A percentile compares a stretch with the other conserved stretches of the same genome.
These are phyloP conservation scores for Resseliella maxima DNA, from an alignment of 2,888 invertebrate genomes.

Conservation along the genomic window DNA sequence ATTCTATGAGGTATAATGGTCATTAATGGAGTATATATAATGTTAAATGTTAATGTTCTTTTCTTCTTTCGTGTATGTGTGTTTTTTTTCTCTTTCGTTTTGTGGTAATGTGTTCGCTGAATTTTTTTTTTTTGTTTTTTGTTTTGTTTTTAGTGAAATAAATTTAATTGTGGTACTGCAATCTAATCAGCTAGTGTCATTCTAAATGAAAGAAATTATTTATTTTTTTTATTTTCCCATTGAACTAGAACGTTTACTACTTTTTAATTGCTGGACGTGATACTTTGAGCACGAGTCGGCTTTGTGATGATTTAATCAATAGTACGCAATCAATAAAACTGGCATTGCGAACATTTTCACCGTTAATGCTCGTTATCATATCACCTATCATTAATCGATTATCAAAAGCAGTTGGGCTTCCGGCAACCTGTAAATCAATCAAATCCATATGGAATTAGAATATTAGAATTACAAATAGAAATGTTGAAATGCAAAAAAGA, in stretches of 20 bases:
- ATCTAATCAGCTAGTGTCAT: background rate
- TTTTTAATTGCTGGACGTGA: slow-evolving; percentile 80
- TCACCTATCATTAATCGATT: slow-evolving; percentile 93
- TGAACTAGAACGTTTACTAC: slow-evolving; percentile 26
- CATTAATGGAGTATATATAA: slow-evolving; percentile 18
- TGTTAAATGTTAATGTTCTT: no score
- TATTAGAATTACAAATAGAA: no score
- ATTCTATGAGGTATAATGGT: slow-evolving; percentile 45
- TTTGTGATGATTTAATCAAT: slow-evolving; percentile 86
- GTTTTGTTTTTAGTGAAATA: background rate
- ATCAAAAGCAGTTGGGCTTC: slow-evolving; percentile 88
- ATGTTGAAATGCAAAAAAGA: no score
- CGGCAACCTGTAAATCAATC: slow-evolving; percentile 75
- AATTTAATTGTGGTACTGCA: background rate
- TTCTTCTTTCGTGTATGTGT: background rate
- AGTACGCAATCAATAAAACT: slow-evolving; percentile 89
- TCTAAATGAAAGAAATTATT: background rate
- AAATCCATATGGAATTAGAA: background rate
- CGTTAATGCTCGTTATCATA: slow-evolving; percentile 88
- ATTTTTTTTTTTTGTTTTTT: background rate
- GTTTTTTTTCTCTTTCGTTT: background rate
- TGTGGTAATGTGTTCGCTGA: background rate
- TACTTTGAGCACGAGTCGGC: slow-evolving; percentile 84
- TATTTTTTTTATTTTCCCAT: background rate
- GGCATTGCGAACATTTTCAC: slow-evolving; percentile 80